These are phyloP conservation scores for Anseranas semipalmata DNA, from an alignment of 2,113 vertebrate genomes.

Conservation along the genomic window DNA sequence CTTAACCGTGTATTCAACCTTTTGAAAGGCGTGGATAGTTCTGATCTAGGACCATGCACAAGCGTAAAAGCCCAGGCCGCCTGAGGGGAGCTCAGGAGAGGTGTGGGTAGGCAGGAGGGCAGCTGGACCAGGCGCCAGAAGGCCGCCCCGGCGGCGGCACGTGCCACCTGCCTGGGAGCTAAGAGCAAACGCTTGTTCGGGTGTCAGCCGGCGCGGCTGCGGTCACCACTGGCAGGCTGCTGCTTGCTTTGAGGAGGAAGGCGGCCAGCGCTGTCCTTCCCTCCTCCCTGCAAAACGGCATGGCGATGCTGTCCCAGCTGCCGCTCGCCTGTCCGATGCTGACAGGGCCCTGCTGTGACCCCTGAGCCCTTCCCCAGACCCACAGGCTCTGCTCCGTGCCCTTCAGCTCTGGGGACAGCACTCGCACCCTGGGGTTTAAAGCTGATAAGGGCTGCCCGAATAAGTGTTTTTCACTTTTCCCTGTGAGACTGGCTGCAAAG, in stretches of 20 bases:
- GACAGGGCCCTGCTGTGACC: not conserved
- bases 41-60: not conserved
- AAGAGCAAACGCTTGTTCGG: not conserved
- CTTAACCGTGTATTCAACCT: not conserved
- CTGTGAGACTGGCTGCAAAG: not conserved
- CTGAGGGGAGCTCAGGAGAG: not conserved
- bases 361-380: not conserved
- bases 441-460: not conserved
- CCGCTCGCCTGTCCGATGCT: accelerated
- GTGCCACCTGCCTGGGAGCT: not conserved
- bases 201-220: not conserved
- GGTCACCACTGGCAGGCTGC: not conserved
- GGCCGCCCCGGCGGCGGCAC: no score
- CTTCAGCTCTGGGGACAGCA: not conserved
- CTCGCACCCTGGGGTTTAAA: not conserved
- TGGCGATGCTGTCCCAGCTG: not conserved
- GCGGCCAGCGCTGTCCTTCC: not conserved
- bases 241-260: not conserved
- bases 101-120: not conserved
- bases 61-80: not conserved
- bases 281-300: accelerated
- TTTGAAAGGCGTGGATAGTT: not conserved
- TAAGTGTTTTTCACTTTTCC: not conserved
- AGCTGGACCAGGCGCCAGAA: not conserved
- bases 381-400: not conserved